These are phyloP conservation scores for Drosophila anomalata DNA, from an alignment of 2,888 invertebrate species.

Conservation along the genomic window DNA sequence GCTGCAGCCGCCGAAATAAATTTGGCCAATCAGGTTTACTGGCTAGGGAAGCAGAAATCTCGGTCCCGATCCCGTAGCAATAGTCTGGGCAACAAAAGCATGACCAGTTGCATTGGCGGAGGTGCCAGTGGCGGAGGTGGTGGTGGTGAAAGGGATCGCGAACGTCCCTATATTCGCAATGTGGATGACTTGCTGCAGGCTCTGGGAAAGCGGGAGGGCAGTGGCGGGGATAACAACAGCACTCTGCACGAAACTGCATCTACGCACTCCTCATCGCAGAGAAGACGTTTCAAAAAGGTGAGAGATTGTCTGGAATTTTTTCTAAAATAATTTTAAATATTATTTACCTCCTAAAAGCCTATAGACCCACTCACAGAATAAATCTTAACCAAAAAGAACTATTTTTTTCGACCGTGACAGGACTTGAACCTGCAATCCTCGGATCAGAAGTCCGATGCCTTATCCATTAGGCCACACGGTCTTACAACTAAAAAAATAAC, in stretches of 20 bases:
- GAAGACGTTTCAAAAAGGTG: constrained; percentile 73
- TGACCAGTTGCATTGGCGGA: constrained; percentile 60
- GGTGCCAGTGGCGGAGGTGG: constrained; percentile 27
- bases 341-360: too few relatives aligned
- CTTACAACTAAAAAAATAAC: not conserved
- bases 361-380: too few relatives aligned
- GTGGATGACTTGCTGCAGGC: constrained; percentile 82
- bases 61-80: constrained; percentile 82
- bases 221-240: constrained; percentile 50
- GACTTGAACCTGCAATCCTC: constrained; percentile 39
- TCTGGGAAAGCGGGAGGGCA: constrained; percentile 67
- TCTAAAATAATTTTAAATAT: not conserved
- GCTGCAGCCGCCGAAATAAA: constrained; percentile 77
- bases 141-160: constrained; percentile 35
- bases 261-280: constrained; percentile 72
- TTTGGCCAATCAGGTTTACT: constrained; percentile 82
- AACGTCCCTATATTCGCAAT: constrained; percentile 79
- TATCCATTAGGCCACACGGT: constrained; percentile 31
- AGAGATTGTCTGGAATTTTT: not conserved
- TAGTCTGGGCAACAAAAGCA: constrained; percentile 75
- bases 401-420: constrained; percentile 21
- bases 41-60: constrained; percentile 79
- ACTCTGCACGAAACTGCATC: constrained; percentile 65
- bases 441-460: constrained; percentile 40
- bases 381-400: not conserved